phyloP scores from a whole-genome alignment of 2,888 invertebrate genomes.

The Iselma pallidipennis region DNA sequence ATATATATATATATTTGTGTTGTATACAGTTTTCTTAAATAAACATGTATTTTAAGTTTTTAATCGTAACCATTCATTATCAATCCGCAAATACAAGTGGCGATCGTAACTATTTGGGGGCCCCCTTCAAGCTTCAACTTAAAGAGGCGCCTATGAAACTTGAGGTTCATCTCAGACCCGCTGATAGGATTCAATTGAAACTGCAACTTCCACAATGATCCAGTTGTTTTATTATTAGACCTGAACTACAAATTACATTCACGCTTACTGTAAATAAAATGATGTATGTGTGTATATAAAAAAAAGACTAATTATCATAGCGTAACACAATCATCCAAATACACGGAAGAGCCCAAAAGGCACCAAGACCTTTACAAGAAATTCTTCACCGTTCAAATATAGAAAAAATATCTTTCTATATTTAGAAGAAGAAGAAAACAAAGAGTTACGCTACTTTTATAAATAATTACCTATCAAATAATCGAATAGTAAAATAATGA shows the following conservation, averaged over 20 bases:
- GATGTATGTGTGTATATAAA: background rate
- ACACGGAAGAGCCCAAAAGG: background rate
- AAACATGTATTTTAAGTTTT: conserved; percentile 1
- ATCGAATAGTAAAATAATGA: background rate
- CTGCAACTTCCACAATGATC: background rate
- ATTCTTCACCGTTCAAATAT: too few relatives aligned
- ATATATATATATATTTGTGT: background rate
- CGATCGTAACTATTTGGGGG: too few relatives aligned
- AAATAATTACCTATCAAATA: background rate
- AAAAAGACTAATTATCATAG: background rate
- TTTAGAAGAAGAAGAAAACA: too few relatives aligned
- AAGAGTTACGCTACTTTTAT: background rate
- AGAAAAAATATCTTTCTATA: too few relatives aligned
- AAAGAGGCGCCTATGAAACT: too few relatives aligned
- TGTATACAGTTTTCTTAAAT: background rate
- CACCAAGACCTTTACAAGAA: too few relatives aligned
- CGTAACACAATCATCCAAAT: background rate
- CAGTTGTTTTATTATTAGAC: background rate
- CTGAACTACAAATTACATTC: background rate
- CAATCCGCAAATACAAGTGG: too few relatives aligned
- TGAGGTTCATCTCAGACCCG: too few relatives aligned
- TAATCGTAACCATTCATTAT: too few relatives aligned
- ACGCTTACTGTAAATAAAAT: background rate
- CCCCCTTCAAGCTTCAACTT: too few relatives aligned
- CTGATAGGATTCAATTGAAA: background rate